Conservation (phyloP, 2,888 invertebrate genomes). For the Villa cingulata region DNA sequence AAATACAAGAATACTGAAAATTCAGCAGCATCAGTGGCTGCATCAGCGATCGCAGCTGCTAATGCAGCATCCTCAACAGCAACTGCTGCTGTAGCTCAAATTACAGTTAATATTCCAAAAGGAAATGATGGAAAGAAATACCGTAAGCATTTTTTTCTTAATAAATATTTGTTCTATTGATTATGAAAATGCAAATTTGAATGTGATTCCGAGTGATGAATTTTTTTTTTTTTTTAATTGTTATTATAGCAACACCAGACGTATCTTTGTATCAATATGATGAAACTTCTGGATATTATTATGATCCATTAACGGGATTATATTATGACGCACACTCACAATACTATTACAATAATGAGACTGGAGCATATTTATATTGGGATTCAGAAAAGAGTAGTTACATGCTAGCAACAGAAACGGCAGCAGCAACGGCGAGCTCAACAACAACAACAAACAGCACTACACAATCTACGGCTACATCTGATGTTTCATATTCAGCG, state of each 20-base stretch:
- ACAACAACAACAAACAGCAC: background rate
- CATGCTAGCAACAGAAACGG: slow-evolving; percentile 35
- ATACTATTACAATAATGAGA: slow-evolving; percentile 90
- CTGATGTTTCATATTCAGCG: slow-evolving; percentile 7
- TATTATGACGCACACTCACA: slow-evolving; percentile 94
- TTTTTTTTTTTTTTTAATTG: background rate
- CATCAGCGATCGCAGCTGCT: slow-evolving; percentile 21
- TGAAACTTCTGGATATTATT: slow-evolving; percentile 89
- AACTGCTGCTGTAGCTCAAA: slow-evolving; percentile 16
- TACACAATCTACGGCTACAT: slow-evolving; percentile 17
- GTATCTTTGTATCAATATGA: slow-evolving; percentile 86
- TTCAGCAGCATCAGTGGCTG: slow-evolving; percentile 29
- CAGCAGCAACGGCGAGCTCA: background rate
- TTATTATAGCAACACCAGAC: slow-evolving; percentile 55
- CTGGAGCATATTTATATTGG: slow-evolving; percentile 91
- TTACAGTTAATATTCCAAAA: slow-evolving; percentile 38
- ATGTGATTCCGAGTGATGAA: background rate
- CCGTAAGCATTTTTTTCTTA: slow-evolving; percentile 32
- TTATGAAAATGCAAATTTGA: background rate
- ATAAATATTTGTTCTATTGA: no score
- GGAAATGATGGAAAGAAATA: slow-evolving; percentile 55
- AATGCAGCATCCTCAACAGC: slow-evolving; percentile 34
- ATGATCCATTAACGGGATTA: slow-evolving; percentile 80
- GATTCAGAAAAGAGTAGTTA: slow-evolving; percentile 60
- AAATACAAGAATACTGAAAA: slow-evolving; percentile 17